These are phyloP conservation scores for Dipodomys ordii DNA, from an alignment of 2,113 vertebrate genomes.

Conservation along the genomic window DNA sequence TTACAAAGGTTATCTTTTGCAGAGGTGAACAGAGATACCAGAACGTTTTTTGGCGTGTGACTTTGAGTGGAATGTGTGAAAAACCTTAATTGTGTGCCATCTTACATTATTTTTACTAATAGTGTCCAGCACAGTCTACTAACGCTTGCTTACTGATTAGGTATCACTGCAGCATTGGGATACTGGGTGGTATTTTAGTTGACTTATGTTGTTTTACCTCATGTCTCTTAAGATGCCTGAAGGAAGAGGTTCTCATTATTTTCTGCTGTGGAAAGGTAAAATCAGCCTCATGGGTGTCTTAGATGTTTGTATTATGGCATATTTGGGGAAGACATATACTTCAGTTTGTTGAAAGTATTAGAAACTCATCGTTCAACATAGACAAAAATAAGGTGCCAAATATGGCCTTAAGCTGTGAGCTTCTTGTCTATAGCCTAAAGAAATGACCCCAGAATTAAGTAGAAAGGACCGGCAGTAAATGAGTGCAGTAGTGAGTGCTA, in stretches of 20 bases:
- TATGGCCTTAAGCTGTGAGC: not conserved
- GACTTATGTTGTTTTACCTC: not conserved
- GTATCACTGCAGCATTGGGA: not conserved
- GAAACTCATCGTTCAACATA: not conserved
- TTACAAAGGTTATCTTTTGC: constrained; percentile 32
- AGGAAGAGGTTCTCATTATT: not conserved
- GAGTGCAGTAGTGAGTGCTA: not conserved
- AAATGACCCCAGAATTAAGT: not conserved
- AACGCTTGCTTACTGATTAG: not conserved
- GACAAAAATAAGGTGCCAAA: constrained; percentile 13
- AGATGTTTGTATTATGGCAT: not conserved
- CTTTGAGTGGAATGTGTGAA: constrained; percentile 45
- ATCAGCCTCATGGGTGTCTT: not conserved
- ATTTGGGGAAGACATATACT: not conserved
- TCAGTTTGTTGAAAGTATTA: constrained; percentile 34
- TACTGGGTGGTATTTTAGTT: constrained; percentile 20
- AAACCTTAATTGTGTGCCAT: not conserved
- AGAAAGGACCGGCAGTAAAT: constrained; percentile 12
- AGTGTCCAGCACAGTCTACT: not conserved
- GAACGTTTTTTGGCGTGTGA: not conserved
- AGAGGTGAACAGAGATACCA: not conserved
- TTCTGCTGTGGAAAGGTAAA: not conserved
- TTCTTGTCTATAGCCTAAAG: constrained; percentile 8
- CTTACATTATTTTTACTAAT: not conserved
- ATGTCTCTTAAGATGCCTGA: not conserved